phyloP scores from a whole-genome alignment of 2,888 invertebrate species.

The Bibio marci region DNA sequence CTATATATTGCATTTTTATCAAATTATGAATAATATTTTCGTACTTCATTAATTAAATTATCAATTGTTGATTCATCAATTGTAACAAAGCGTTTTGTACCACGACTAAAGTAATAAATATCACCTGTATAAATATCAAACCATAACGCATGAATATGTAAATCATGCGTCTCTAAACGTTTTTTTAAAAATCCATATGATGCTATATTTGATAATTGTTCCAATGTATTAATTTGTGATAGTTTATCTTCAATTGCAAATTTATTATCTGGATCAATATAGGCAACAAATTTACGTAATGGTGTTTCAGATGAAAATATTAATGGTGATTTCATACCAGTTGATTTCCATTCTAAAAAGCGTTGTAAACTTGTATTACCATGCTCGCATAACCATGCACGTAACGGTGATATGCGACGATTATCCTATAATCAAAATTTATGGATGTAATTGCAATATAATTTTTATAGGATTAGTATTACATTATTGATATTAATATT shows the following conservation, averaged over 20 bases:
- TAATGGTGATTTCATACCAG: constrained; percentile 46
- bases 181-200: constrained; percentile 81
- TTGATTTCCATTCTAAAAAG: constrained; percentile 52
- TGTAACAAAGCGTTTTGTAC: constrained; percentile 66
- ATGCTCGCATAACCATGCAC: constrained; percentile 84
- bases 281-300: constrained; percentile 74
- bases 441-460: constrained; percentile 7
- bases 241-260: constrained; percentile 82
- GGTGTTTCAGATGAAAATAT: constrained; percentile 77
- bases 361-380: constrained; percentile 66
- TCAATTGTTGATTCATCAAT: constrained; percentile 71
- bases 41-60: constrained; percentile 55
- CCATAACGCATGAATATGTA: constrained; percentile 90
- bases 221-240: constrained; percentile 85
- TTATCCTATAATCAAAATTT: constrained; percentile 38
- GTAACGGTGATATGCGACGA: constrained; percentile 67
- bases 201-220: constrained; percentile 83
- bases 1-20: no score
- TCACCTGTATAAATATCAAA: constrained; percentile 95
- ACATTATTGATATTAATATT: not conserved
- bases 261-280: constrained; percentile 83
- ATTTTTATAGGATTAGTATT: not conserved
- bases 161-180: constrained; percentile 59
- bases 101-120: constrained; percentile 84
- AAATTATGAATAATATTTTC: constrained; percentile 56